Base-by-base conservation (phyloP, 2,113 vertebrate species). In the Osmerus mordax region DNA sequence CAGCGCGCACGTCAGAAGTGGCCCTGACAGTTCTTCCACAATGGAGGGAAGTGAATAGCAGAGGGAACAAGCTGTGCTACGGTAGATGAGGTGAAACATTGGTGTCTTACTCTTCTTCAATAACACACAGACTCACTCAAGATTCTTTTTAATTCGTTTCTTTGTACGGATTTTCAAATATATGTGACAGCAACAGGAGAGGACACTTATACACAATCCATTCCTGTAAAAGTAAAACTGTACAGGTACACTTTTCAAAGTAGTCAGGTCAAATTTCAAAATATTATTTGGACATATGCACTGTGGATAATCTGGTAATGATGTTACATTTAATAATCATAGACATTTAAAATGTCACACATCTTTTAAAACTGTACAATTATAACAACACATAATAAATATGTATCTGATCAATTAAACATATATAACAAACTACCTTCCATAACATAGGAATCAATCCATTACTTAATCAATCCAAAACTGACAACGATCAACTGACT, bases 381-480 rank as follows among this genome's bases (percentile, higher is more conserved):
- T 56, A 55, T 62, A 62, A 41, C 23, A 62, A 29, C 60, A 70
- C 59, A 69, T 51, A 41, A 67, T 68, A 68, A 63, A 64, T 70
- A 77, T 72, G 62, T 23, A 67, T 67, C 29, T 16, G 15, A 16
- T 61, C 14, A 71, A 41, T 65, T 72, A 67, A 72, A 63, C 61
- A 67, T 41, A 52, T 18, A 65, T 73, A 56, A 61, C 70, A 52
- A 28, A 63, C 58, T 65, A 71, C 72, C 74, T 83, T 72, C 68
- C 74, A 77, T 29, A 72, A 55, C 59, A 67, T 70, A 88, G 83
- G 79, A 87, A 75, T 85, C 77, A 78, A 82, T 84, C 87, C 81
- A 84, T 75, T 84, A 90, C 86, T 83, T 76, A 47, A 47, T 47
- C 41, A 47, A 47, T 47, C 8, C 41, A 47, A 47, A 47, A 47